Percentiles rank a stretch among this genome's conserved stretches.
phyloP scores from a whole-genome alignment of 2,888 invertebrate genomes.

The Noctua comes region DNA sequence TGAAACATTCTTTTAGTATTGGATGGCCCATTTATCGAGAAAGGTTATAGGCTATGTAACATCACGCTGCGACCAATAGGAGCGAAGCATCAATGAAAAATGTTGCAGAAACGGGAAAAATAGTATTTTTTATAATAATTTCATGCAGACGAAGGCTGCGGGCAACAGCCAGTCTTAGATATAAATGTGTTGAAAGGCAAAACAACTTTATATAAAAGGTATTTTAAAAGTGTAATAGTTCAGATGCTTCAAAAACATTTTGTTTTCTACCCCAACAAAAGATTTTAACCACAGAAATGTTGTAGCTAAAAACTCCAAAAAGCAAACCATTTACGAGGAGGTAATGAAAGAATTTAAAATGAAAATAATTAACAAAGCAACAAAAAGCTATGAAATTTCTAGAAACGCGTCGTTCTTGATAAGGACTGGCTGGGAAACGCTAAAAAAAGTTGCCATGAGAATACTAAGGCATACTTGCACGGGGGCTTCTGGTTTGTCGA shows the following conservation, averaged over 20 bases:
- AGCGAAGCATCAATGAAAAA: too few species aligned
- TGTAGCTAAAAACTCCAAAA: constrained; percentile 24
- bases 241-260: constrained; percentile 23
- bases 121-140: too few species aligned
- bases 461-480: constrained; percentile 49
- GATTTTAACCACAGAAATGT: constrained; percentile 31
- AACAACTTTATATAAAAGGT: not conserved
- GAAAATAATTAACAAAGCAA: constrained; percentile 59
- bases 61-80: too few species aligned
- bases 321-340: constrained; percentile 33
- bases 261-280: constrained; percentile 21
- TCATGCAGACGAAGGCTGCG: too few species aligned
- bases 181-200: not conserved
- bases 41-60: too few species aligned
- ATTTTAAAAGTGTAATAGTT: constrained; percentile 17
- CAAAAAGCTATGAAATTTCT: constrained; percentile 63
- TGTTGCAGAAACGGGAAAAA: too few species aligned
- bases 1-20: too few species aligned
- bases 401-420: constrained; percentile 68
- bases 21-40: too few species aligned
- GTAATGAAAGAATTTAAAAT: constrained; percentile 57
- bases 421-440: constrained; percentile 67
- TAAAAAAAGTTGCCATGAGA: constrained; percentile 63
- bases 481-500: constrained; percentile 23
- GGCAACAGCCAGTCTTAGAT: not conserved